A percentile compares a stretch with the other conserved stretches of the same genome.
Conservation (phyloP, 2,888 invertebrate species). For the Cristatella mucedo region DNA sequence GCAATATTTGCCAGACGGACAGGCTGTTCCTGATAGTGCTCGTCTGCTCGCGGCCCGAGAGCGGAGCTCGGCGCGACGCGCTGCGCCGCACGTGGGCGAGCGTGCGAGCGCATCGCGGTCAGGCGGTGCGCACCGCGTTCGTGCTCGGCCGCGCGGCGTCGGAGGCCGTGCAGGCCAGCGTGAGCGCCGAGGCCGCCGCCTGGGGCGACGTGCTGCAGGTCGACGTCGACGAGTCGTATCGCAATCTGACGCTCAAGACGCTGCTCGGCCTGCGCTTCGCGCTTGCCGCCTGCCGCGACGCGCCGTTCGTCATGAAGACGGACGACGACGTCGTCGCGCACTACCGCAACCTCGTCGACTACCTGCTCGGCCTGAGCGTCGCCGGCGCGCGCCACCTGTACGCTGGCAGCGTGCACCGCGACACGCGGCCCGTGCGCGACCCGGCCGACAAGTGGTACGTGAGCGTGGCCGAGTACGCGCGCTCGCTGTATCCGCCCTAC, state of each 20-base stretch:
- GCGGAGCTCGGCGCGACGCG: no score
- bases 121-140: no score
- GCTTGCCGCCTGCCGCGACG: conserved; percentile 7
- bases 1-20: no score
- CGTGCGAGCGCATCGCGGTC: no score
- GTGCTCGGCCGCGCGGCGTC: no score
- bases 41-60: no score
- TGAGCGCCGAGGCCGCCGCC: no score
- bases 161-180: no score
- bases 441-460: conserved; percentile 8
- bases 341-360: no score
- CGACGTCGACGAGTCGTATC: conserved; percentile 15
- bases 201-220: conserved; percentile 15
- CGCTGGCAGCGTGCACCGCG: not conserved
- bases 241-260: conserved; percentile 15
- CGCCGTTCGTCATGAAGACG: conserved; percentile 16
- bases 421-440: not conserved
- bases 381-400: conserved; percentile 13
- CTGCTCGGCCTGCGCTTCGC: conserved; percentile 14
- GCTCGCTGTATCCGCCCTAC: conserved; percentile 7
- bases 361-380: no score
- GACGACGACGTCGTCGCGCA: conserved; percentile 18
- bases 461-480: not conserved
- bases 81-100: no score
- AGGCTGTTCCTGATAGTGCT: no score